Conservation (phyloP, 2,888 invertebrate genomes). For the Ormyrus pomaceus region DNA sequence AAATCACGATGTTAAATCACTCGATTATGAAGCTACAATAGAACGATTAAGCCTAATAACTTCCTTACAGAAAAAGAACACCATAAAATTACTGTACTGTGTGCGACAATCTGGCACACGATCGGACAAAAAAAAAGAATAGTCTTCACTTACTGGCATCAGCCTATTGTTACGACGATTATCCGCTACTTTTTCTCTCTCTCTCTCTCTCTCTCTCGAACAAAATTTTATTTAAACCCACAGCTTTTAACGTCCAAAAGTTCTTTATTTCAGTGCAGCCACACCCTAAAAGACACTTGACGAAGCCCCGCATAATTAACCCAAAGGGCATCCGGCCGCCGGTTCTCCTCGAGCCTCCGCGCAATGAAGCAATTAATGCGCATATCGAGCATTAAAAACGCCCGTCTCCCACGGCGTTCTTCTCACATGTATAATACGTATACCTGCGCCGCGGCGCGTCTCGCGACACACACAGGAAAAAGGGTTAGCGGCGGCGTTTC, state of each 20-base stretch:
- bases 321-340: too few relatives aligned
- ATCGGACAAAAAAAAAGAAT: too few relatives aligned
- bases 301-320: too few relatives aligned
- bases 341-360: too few relatives aligned
- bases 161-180: too few relatives aligned
- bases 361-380: slow-evolving; percentile 43
- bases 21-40: slow-evolving; percentile 10
- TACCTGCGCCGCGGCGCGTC: neutral
- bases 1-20: slow-evolving; percentile 18
- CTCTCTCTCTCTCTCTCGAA: too few relatives aligned
- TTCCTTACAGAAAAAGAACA: slow-evolving; percentile 3
- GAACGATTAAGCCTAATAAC: slow-evolving; percentile 24
- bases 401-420: slow-evolving; percentile 47
- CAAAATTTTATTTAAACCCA: too few relatives aligned
- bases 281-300: too few relatives aligned
- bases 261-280: too few relatives aligned
- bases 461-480: slow-evolving; percentile 35
- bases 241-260: too few relatives aligned
- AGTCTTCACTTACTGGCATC: too few relatives aligned
- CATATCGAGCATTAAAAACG: slow-evolving; percentile 13
- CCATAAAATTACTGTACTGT: neutral
- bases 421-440: neutral
- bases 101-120: neutral
- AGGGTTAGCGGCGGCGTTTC: slow-evolving; percentile 39
- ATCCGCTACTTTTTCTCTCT: too few relatives aligned